Base-by-base conservation (phyloP, 35 echinoderm and acorn worm genomes). In the Chiridota heheva region DNA sequence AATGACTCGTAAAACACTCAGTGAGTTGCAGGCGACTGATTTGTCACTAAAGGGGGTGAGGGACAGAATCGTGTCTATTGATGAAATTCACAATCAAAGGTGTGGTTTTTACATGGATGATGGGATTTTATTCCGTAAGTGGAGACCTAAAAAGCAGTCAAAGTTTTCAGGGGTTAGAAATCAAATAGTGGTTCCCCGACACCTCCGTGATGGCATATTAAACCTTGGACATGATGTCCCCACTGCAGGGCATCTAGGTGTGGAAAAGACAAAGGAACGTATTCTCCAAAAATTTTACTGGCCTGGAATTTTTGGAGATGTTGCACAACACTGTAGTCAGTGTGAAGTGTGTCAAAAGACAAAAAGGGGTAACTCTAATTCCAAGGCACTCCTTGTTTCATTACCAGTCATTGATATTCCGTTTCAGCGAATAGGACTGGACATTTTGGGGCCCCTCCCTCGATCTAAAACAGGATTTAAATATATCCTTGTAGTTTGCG, bases 211-310 rank as follows among this genome's bases (percentile, higher is more conserved):
- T 3, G 41, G 36, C 1, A 42, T 44, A n/a, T 20, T 82, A 66
- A 34, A 42, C 6, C 10, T 88, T 7, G 89, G 82, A 4, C 89
- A 86, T 70, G 89, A 91, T 30, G 77, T 40, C 38, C 15, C 72
- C 0, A 28, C 62, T 62, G 81, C 81, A 34, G 81, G 81, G 8
- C 81, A 73, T 24, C 58, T 84, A 57, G 47, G 51, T 10, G 53
- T 84, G 17, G 22, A 57, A 18, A 84, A 84, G 35, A 84, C 81
- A 42, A 84, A 70, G 37, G 40, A 72, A 18, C 27, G 81, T 1
- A 4, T 84, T 5, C n/a, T 84, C 35, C 26, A 17, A 17, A 1
- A 83, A 35, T 83, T 67, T 39, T 69, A 83, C 43, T 83, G 80
- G 63, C 80, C 80, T 5, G 67, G 81, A 4, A 60, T 84, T 36